These are phyloP conservation scores for Drosophila lini DNA, from an alignment of 1,140 invertebrate species.

Conservation along the genomic window DNA sequence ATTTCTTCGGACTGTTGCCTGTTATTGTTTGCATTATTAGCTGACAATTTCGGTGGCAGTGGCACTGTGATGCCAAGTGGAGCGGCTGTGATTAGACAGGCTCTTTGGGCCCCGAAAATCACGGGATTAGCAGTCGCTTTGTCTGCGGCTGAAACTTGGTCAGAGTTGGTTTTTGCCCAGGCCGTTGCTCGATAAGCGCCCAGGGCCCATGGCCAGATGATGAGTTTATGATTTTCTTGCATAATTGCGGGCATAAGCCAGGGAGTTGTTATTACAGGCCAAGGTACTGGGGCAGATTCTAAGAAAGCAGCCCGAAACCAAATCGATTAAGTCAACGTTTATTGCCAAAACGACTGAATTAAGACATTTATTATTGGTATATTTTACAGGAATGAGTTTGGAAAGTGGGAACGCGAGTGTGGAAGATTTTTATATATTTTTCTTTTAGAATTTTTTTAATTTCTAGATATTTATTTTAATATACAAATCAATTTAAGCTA, in stretches of 20 bases:
- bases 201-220: slow-evolving; percentile 10
- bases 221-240: slow-evolving; percentile 62
- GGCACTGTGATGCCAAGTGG: slow-evolving; percentile 1
- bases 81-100: slow-evolving; percentile 47
- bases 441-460: no score
- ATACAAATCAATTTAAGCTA: neutral
- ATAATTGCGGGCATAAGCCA: slow-evolving; percentile 42
- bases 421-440: neutral
- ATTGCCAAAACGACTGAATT: slow-evolving; percentile 13
- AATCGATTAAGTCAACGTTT: slow-evolving; percentile 42
- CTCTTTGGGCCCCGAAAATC: slow-evolving; percentile 36
- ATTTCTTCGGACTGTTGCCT: slow-evolving; percentile 48
- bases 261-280: slow-evolving; percentile 47
- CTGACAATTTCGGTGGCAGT: slow-evolving; percentile 66
- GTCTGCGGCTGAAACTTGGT: slow-evolving; percentile 52
- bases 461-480: no score
- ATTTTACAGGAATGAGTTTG: neutral
- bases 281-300: slow-evolving; percentile 11
- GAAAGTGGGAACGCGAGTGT: neutral
- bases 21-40: slow-evolving; percentile 80
- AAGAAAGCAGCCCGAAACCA: slow-evolving; percentile 17
- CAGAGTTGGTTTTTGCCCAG: neutral
- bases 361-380: neutral
- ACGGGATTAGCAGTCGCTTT: slow-evolving; percentile 68
- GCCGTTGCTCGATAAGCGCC: slow-evolving; percentile 49